Evolutionary conservation across 2,797 vertebrate species (phyloP).

Genomic region (Xenopus petersii): DNA sequence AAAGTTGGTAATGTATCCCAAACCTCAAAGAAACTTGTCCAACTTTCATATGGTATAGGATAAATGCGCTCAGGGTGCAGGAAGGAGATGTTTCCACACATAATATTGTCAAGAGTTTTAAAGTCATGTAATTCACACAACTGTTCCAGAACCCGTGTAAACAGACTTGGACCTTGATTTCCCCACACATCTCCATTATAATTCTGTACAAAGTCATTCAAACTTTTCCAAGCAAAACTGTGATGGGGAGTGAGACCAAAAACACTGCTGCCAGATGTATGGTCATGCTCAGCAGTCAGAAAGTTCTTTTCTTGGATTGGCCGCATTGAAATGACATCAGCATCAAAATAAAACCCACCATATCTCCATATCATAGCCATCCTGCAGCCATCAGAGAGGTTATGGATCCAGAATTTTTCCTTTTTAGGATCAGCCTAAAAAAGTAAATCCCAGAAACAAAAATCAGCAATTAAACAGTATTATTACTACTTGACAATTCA

Average conservation of each 20-base stretch:
- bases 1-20: constrained; percentile 61
- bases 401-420: constrained; percentile 11
- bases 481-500: too few species aligned
- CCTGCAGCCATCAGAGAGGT: too few species aligned
- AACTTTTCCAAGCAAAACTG: not conserved
- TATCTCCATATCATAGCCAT: too few species aligned
- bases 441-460: too few species aligned
- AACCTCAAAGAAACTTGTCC: constrained; percentile 63
- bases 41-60: constrained; percentile 60
- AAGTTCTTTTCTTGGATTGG: not conserved
- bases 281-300: not conserved
- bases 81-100: constrained; percentile 62
- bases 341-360: too few species aligned
- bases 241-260: constrained; percentile 21
- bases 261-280: not conserved
- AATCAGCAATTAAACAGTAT: too few species aligned
- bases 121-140: constrained; percentile 44
- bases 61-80: constrained; percentile 69
- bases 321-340: constrained; percentile 16
- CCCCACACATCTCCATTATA: constrained; percentile 20
- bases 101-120: constrained; percentile 49
- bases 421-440: not conserved
- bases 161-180: constrained; percentile 18
- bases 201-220: constrained; percentile 18
- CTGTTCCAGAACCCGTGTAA: constrained; percentile 12